Conservation (phyloP, 2,113 vertebrate species). For the Oceanodroma tethys region DNA sequence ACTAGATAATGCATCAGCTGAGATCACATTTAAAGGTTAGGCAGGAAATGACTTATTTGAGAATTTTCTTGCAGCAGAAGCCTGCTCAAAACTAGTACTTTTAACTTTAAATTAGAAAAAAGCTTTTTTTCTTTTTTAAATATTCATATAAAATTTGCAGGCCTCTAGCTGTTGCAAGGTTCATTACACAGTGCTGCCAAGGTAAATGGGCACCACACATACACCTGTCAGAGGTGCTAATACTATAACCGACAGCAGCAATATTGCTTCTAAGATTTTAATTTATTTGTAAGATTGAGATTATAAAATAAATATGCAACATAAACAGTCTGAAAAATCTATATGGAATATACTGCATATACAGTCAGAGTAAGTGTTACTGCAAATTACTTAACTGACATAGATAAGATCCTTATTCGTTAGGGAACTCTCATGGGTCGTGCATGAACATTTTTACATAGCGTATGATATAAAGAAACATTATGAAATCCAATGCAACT, state of each 20-base stretch:
- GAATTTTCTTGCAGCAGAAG: not conserved
- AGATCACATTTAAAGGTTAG: not conserved
- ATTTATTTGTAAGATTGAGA: not conserved
- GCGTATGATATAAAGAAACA: not conserved
- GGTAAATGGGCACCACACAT: not conserved
- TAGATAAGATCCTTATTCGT: not conserved
- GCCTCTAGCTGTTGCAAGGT: not conserved
- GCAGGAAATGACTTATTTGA: not conserved
- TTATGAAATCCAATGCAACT: not conserved
- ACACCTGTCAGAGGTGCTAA: not conserved
- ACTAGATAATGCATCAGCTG: not conserved
- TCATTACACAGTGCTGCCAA: not conserved
- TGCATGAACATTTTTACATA: not conserved
- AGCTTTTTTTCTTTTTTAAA: not conserved
- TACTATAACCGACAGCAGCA: not conserved
- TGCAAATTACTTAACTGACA: not conserved
- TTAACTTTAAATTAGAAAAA: not conserved
- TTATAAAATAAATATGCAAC: not conserved
- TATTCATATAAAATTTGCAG: not conserved
- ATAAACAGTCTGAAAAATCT: not conserved
- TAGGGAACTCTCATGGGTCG: not conserved
- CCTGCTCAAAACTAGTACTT: not conserved
- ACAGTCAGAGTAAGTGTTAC: not conserved
- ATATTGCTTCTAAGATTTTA: not conserved
- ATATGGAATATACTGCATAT: not conserved